These are phyloP conservation scores for Uropetala carovei DNA, from an alignment of 2,888 invertebrate species.

Conservation along the genomic window DNA sequence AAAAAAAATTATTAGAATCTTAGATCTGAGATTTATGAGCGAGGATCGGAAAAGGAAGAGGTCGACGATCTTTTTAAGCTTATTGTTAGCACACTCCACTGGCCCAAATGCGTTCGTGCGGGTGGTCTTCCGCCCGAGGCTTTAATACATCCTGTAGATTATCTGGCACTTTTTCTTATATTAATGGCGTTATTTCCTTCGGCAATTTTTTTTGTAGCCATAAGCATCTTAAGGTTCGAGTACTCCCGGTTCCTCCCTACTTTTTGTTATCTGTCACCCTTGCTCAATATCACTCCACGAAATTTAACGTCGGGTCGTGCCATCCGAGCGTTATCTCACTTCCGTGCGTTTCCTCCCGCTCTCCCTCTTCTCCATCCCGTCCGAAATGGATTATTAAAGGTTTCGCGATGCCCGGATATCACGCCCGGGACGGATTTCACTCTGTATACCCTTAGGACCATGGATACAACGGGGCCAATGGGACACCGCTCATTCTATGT, in stretches of 20 bases:
- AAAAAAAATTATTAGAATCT: too few relatives aligned
- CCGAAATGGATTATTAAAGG: neutral
- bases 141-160: neutral
- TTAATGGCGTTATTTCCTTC: neutral
- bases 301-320: neutral
- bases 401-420: neutral
- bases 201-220: neutral
- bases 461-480: neutral
- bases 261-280: neutral
- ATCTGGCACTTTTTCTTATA: neutral
- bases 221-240: neutral
- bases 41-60: neutral
- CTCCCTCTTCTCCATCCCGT: neutral
- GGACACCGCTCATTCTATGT: neutral
- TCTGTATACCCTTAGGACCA: neutral
- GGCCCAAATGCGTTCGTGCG: neutral
- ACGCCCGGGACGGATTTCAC: constrained; percentile 1
- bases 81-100: neutral
- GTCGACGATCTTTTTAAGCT: neutral
- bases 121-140: neutral
- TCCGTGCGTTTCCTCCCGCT: neutral
- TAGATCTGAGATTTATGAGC: too few relatives aligned
- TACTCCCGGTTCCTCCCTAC: neutral
- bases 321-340: neutral
- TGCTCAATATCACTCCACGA: neutral